phyloP scores from a whole-genome alignment of 2,888 invertebrate genomes.

The Dyspetes luteomarginatus region DNA sequence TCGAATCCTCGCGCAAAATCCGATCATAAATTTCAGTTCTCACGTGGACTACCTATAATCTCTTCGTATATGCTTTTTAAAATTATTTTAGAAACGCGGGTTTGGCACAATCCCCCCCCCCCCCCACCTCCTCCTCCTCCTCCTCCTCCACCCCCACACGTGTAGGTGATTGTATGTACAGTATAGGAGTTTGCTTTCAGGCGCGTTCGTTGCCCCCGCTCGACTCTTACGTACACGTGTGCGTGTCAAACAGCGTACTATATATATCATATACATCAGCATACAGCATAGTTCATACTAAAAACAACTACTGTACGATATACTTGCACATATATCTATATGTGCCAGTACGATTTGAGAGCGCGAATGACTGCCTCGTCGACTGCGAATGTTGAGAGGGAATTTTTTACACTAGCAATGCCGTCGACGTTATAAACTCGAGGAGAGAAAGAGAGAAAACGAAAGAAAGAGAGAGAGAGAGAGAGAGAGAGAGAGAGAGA shows the following conservation, averaged over 20 bases:
- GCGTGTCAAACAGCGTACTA: neutral
- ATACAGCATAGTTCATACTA: constrained; percentile 6
- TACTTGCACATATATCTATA: neutral
- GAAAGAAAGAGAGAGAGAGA: neutral
- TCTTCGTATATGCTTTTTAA: neutral
- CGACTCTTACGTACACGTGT: constrained; percentile 31
- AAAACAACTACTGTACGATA: neutral
- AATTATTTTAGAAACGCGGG: constrained; percentile 41
- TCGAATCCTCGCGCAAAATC: no score
- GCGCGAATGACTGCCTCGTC: constrained; percentile 18
- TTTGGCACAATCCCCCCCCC: constrained; percentile 4
- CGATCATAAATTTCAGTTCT: neutral
- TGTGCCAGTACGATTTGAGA: constrained; percentile 28
- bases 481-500: neutral
- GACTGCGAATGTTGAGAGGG: constrained; percentile 23
- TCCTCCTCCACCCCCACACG: no score
- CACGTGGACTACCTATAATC: neutral
- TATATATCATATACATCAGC: neutral
- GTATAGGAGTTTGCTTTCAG: constrained; percentile 53
- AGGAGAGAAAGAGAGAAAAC: neutral
- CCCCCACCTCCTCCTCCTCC: no score
- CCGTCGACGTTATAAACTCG: neutral
- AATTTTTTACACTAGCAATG: neutral
- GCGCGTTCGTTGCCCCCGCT: constrained; percentile 62
- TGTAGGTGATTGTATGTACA: constrained; percentile 44